Evolutionary conservation across 2,113 vertebrate species (phyloP).

Genomic region (Oostethus manadensis): DNA sequence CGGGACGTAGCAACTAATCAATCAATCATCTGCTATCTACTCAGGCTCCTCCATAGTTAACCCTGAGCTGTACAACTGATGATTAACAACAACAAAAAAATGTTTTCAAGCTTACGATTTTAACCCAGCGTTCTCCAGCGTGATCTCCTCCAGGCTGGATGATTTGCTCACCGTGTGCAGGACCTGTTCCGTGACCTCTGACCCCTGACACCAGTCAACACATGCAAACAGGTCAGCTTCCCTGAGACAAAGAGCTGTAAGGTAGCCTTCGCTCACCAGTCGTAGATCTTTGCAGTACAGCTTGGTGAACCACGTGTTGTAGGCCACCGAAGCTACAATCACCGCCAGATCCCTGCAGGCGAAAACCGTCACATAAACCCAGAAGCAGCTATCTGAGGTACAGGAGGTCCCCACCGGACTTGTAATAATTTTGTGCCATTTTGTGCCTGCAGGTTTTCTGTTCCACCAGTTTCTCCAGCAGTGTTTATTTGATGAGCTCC

Average conservation of each 20-base stretch:
- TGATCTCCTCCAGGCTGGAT: slow-evolving; percentile 81
- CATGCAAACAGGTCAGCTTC: neutral
- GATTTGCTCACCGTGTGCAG: slow-evolving; percentile 84
- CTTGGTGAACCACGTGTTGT: slow-evolving; percentile 86
- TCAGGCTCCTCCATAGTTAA: too few species aligned
- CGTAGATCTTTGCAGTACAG: slow-evolving; percentile 82
- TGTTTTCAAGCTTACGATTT: slow-evolving; percentile 66
- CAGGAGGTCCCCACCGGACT: too few species aligned
- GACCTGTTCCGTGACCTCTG: slow-evolving; percentile 84
- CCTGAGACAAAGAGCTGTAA: neutral
- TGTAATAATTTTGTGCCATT: too few species aligned
- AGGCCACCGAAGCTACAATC: slow-evolving; percentile 83
- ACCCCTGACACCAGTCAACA: slow-evolving; percentile 63
- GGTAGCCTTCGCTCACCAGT: slow-evolving; percentile 60
- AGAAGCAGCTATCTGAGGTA: too few species aligned
- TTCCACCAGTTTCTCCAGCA: too few species aligned
- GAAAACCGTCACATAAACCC: neutral
- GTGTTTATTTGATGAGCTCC: too few species aligned
- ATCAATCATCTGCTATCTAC: too few species aligned
- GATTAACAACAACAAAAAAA: neutral
- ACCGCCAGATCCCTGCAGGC: slow-evolving; percentile 78
- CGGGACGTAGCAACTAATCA: too few species aligned
- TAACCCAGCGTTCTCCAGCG: slow-evolving; percentile 83
- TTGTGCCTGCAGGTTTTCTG: too few species aligned
- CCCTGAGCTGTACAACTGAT: neutral